Evolutionary conservation across 2,888 invertebrate genomes (phyloP).

Genomic region (Dinocampus coccinellae): DNA sequence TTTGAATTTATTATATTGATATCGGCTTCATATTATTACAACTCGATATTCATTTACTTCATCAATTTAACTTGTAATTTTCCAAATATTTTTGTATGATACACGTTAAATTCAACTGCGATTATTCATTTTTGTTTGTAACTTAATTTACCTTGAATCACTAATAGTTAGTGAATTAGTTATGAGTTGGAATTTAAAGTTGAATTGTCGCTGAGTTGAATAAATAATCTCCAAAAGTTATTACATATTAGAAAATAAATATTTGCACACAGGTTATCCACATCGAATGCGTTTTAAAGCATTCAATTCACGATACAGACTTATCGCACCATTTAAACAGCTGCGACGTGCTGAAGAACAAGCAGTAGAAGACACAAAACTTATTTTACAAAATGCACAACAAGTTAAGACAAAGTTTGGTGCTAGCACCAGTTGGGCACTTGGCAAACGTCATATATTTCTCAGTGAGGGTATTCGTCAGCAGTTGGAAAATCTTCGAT

Average conservation of each 20-base stretch:
- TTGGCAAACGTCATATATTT: constrained; percentile 94
- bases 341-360: constrained; percentile 78
- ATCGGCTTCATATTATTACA: not conserved
- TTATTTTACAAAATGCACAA: constrained; percentile 81
- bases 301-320: constrained; percentile 87
- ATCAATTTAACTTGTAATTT: too few relatives aligned
- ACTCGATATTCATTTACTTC: too few relatives aligned
- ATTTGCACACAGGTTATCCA: constrained; percentile 78
- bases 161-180: too few relatives aligned
- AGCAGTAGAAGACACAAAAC: constrained; percentile 81
- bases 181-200: too few relatives aligned
- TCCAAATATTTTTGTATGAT: too few relatives aligned
- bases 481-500: constrained; percentile 86
- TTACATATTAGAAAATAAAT: not conserved
- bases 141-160: too few relatives aligned
- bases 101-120: too few relatives aligned
- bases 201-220: too few relatives aligned
- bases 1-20: not conserved
- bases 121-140: too few relatives aligned
- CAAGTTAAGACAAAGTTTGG: constrained; percentile 71
- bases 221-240: constrained; percentile 2
- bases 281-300: constrained; percentile 96
- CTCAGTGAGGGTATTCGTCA: constrained; percentile 93
- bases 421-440: constrained; percentile 82
- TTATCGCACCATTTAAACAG: constrained; percentile 84